These are phyloP conservation scores for Amphiprion ocellaris DNA, from an alignment of 2,113 vertebrate genomes.

Conservation along the genomic window DNA sequence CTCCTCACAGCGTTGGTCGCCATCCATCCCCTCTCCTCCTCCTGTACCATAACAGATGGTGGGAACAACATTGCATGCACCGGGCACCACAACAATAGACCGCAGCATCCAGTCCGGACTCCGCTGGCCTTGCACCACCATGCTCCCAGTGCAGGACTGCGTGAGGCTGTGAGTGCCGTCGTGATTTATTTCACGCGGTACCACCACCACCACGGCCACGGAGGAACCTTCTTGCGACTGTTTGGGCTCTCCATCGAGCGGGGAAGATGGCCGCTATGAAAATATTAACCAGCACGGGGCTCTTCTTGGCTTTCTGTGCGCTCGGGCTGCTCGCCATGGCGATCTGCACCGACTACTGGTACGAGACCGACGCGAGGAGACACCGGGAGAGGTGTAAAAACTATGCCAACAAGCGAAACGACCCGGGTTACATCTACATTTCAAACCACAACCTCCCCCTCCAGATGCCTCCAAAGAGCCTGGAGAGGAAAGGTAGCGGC, in stretches of 20 bases:
- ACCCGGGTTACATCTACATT: conserved; percentile 92
- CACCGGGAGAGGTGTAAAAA: conserved; percentile 92
- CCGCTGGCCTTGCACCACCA: conserved; percentile 66
- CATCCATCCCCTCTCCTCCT: conserved; percentile 77
- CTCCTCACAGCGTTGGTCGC: conserved; percentile 76
- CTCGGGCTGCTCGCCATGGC: conserved; percentile 90
- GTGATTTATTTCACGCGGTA: conserved; percentile 77
- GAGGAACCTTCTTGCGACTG: conserved; percentile 80
- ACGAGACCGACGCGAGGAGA: conserved; percentile 91
- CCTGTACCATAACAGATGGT: conserved; percentile 85
- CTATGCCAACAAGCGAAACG: conserved; percentile 90
- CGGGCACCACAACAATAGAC: conserved; percentile 76
- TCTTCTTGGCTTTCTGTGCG: conserved; percentile 90
- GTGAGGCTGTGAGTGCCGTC: conserved; percentile 75
- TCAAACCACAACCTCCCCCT: conserved; percentile 91
- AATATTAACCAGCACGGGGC: conserved; percentile 90
- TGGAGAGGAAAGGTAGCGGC: conserved; percentile 71
- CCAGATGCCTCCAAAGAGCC: conserved; percentile 85
- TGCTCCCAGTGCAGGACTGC: conserved; percentile 68
- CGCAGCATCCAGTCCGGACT: conserved; percentile 64
- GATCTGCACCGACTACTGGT: conserved; percentile 93
- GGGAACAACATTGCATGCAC: conserved; percentile 79
- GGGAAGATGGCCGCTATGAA: conserved; percentile 92
- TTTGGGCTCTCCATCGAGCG: conserved; percentile 80
- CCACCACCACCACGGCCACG: conserved; percentile 76